Conservation (phyloP, 2,888 invertebrate genomes). For the Harmothoe impar region DNA sequence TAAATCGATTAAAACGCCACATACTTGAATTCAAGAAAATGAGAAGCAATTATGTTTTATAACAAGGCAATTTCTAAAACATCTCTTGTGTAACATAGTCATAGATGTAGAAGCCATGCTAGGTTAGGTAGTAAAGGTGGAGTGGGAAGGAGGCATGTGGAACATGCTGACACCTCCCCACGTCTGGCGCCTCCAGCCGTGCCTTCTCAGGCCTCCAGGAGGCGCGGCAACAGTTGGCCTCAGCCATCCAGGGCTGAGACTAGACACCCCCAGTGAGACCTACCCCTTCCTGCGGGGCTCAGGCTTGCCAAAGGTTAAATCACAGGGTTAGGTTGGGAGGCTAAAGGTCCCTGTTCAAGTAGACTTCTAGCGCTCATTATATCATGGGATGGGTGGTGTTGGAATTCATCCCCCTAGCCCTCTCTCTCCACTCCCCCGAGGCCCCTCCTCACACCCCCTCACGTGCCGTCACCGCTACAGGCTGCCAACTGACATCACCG, state of each 20-base stretch:
- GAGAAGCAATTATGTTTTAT: no score
- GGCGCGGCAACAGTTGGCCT: background rate
- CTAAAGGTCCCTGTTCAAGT: slow-evolving; percentile 29
- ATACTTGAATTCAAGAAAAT: no score
- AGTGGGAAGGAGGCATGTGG: background rate
- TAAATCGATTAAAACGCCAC: no score
- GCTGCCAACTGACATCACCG: background rate
- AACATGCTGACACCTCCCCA: slow-evolving; percentile 5
- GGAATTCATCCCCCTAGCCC: background rate
- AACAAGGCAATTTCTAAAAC: no score
- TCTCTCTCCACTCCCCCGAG: background rate
- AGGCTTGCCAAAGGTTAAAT: slow-evolving; percentile 33
- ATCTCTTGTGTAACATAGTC: no score
- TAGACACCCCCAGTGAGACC: background rate
- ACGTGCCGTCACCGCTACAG: background rate
- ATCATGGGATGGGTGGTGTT: slow-evolving; percentile 6
- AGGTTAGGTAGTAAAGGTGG: background rate
- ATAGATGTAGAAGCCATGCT: no score
- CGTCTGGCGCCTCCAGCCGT: slow-evolving; percentile 15
- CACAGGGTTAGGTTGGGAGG: background rate
- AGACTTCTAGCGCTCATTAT: slow-evolving; percentile 11
- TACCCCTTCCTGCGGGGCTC: background rate
- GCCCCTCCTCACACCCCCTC: background rate
- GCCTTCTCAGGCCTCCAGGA: slow-evolving; percentile 6
- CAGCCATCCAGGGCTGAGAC: background rate